Base-by-base conservation (phyloP, 2,888 invertebrate genomes). In the Choreutis nemorana region DNA sequence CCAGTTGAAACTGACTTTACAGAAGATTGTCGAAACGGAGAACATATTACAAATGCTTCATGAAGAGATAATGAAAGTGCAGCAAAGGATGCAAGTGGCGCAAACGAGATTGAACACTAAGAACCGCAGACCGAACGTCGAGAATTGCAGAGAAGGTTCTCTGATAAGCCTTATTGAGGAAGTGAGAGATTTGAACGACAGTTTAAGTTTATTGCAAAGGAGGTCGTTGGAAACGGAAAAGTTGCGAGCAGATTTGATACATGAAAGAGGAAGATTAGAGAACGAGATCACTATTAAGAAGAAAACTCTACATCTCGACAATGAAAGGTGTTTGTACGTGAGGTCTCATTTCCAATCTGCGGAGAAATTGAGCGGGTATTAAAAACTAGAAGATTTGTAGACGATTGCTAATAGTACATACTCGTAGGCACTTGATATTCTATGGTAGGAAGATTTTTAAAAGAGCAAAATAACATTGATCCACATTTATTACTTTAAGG, bases 1-100 rank as follows among this genome's bases (percentile, higher is more conserved):
- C 36, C 88, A 91, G 50, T 61, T 89, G 14, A 68, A 82, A 36
- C 68, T 48, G 82, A 70, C 68, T 0, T 26, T 78, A 25, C 39
- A 52, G 4, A 78, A 77, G 35, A 78, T 77, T 9, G 65, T 61
- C 0, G 77, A 78, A 33, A 68, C 68, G 0, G 78, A 78, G 34
- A 77, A 77, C 15, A 65, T 75, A 32, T 32, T 77, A 6, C 60
- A 67, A 29, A 71, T 62, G 2, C 33, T 77, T 25, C 62, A 75
- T 29, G 70, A 71, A 7, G 78, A 78, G 44, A 72, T 67, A 41
- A 32, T 72, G 39, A 75, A 70, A 21, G 65, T 77, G 0, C 57
- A 60, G 0, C 78, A 78, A 26, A 54, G 77, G 12, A 52, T 75
- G 2, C 75, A 75, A 48, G 75, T 78, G 1, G 73, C 65, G 1